Evolutionary conservation across 2,113 vertebrate species (phyloP), one percentile per base, ranked within the genome.

Genomic region (Atherinomorus stipes): DNA sequence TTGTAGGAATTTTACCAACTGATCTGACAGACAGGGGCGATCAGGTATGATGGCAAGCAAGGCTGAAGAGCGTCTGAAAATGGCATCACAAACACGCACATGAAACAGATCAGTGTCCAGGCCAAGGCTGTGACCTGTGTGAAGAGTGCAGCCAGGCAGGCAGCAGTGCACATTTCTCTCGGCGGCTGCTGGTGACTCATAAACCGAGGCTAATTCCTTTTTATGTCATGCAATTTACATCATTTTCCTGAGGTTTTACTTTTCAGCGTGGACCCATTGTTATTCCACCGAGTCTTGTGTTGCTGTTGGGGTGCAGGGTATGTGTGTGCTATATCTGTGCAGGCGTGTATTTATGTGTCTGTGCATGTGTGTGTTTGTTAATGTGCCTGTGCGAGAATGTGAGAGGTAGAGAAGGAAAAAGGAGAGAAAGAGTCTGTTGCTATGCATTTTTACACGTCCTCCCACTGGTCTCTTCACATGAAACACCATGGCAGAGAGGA

Each of bases 371-470:
- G 61, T 44, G 70, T 74, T 57, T 54, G 74, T 76, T 65, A 68
- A 72, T 80, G 75, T 62, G 70, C 21, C 21, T 60, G 60, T 64
- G 74, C 25, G 61, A 76, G 69, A n/a, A 40, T 54, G 73, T 34
- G 68, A 80, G 68, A 56, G 51, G 80, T 62, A 72, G 60, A 64
- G 61, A 65, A 50, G 71, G 81, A 77, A 22, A 34, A 38, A 61
- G 47, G 64, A 77, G 77, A 71, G 75, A 85, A 71, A 78, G 83
- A 88, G 78, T 80, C 91, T 90, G 91, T 93, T 91, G 91, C 91
- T 89, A 93, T 93, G 91, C 89, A 88, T 89, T 91, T 90, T 87
- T 90, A 84, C 81, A 93, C 61, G 68, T 91, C 90, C 88, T 90
- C 83, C 87, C 88, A 89, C 90, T 76, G 70, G 54, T 86, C 85